A percentile compares a stretch with the other conserved stretches of the same genome.
phyloP scores from a whole-genome alignment of 2,888 invertebrate species.

The Holacanthella duospinosa region DNA sequence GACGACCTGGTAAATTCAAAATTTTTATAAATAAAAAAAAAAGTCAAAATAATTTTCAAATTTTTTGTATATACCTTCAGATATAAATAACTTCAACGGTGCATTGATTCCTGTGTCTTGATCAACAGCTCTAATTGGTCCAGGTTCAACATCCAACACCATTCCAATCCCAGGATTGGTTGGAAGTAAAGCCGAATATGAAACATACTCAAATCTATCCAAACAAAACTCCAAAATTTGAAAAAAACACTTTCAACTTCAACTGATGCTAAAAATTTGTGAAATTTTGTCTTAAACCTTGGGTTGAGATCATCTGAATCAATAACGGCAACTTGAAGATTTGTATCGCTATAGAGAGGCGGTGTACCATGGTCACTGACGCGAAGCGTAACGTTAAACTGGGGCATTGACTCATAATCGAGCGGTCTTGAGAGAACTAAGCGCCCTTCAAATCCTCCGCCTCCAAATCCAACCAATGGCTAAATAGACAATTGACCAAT shows the following conservation, averaged over 20 bases:
- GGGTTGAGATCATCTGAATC: constrained; percentile 35
- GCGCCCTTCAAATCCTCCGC: constrained; percentile 67
- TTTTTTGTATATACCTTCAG: constrained; percentile 42
- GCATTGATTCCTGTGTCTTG: constrained; percentile 70
- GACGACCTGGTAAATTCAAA: constrained; percentile 45
- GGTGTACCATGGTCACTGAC: constrained; percentile 65
- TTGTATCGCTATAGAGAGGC: constrained; percentile 62
- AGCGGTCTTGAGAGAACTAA: constrained; percentile 65
- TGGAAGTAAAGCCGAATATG: constrained; percentile 32
- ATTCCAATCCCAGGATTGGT: constrained; percentile 44
- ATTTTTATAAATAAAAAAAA: background rate
- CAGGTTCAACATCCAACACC: constrained; percentile 56
- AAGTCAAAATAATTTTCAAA: constrained; percentile 3
- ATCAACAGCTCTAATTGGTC: constrained; percentile 64
- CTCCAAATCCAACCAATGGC: constrained; percentile 66
- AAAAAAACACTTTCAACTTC: background rate
- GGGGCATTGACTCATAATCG: constrained; percentile 63
- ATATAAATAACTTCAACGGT: constrained; percentile 58
- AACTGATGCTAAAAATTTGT: no score
- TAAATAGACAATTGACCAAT: no score
- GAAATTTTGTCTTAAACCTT: background rate
- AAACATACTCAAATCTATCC: constrained; percentile 32
- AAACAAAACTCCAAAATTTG: background rate
- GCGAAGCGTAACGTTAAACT: constrained; percentile 32
- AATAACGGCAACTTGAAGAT: constrained; percentile 55